Base-by-base conservation (phyloP, 2,113 vertebrate species). In the Stegostoma tigrinum region DNA sequence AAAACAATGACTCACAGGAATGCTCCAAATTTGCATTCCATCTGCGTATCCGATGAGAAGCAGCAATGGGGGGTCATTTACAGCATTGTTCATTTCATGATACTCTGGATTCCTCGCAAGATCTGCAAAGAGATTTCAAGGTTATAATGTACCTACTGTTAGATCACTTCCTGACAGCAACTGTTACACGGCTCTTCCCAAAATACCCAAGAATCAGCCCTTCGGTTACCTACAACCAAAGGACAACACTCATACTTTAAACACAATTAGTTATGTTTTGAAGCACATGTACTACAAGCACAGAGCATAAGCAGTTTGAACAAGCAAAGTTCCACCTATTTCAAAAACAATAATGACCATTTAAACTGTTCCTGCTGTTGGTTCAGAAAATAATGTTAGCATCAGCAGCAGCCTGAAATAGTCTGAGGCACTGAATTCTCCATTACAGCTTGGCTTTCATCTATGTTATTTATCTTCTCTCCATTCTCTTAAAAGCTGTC, bases 1-100 rank as follows among this genome's bases (percentile, higher is more conserved):
- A 64, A 95, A 64, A 55, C 17, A 61, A 78, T 61, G 96, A 98
- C 99, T 99, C 96, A 99, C 99, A 96, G 99, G 99, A 85, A 99
- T 97, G 95, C 98, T 99, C 99, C 99, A 99, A 96, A 99, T 97
- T 97, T 99, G 99, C 98, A 99, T 98, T 95, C 99, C 99, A 61
- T 99, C 98, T 0, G 98, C 97, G 96, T 99, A 99, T 0, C 99
- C 99, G 8, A 99, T 98, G 98, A 99, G 97, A 94, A 99, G 97
- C 97, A 99, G 98, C 86, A 99, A 97, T 0, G 99, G 99, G 0
- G 99, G 99, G 0, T 99, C 99, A 0, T 97, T 98, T 5, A 98
- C 98, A 0, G 98, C 98, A 83, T 98, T 98, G 66, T 99, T 98
- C 96, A 99, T 98, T 96, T 99, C 99, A 96, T 98, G 98, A 95